Evolutionary conservation across 2,797 vertebrate species (phyloP), one percentile per base, ranked within the genome.

Genomic region (Hypotaenidia okinawae): DNA sequence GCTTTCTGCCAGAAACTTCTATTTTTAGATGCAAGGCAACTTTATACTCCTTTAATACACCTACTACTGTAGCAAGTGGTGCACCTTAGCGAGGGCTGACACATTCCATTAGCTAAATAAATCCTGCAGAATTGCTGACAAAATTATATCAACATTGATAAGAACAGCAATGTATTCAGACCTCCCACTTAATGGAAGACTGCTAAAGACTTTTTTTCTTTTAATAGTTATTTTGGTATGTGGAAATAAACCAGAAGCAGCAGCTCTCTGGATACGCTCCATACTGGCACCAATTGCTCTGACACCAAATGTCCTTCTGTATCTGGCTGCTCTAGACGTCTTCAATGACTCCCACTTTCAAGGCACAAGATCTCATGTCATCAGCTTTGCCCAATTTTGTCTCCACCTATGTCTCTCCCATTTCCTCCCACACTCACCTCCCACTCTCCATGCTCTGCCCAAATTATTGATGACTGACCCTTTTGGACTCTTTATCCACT

Each of bases 11-110:
- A 91, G 75, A 74, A 81, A 59, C 28, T 84, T 94, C 90, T 95
- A 93, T 96, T 92, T 95, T 96, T 90, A 95, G 80, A 74, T 43
- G 28, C 32, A 96, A 32, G 45, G 64, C 57, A 91, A 67, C 10
- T 76, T 86, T 76, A 69, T n/a, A 55, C 51, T 81, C 51, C 51
- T 51, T 85, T 37, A 43, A 30, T 39, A 52, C 0, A 5, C 62
- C 52, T 62, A 67, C 39, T 41, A 35, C 61, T 63, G 24, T 2
- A 80, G 84, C 30, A 85, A 91, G 72, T 5, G 5, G 33, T 54
- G 55, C n/a, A 78, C 41, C 62, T 62, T 16, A 64, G 54, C 21
- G 75, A 86, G 41, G 14, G 19, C 47, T 90, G 37, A 67, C 69
- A 88, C 51, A 30, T 73, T 88, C 64, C 59, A 11, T 41, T 58